Evolutionary conservation across 2,797 vertebrate species (phyloP), one percentile per base, ranked within the genome.

Genomic region (Tachyglossus aculeatus): DNA sequence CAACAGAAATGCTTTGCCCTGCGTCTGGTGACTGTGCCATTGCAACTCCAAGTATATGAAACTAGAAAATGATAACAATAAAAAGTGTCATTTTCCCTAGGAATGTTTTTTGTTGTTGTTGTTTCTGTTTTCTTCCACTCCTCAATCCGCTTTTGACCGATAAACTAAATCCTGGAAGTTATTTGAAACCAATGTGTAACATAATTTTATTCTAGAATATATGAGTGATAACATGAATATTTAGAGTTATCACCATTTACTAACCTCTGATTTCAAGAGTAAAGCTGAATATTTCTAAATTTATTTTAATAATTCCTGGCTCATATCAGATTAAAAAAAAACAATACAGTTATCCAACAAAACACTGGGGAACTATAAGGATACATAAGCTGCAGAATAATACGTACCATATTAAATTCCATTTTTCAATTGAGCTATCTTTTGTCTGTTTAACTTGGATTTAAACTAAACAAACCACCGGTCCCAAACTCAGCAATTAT

Each of bases 381-480:
- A 81, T 80, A 62, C 77, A 67, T 82, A 83, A 88, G 85, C 80
- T 84, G 33, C 65, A 74, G 77, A 57, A 70, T 83, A 86, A 78
- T 74, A 74, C n/a, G 65, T 79, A 85, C 53, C 66, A 77, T 79
- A 87, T 74, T 86, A 80, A 86, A 82, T 86, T 81, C 70, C 78
- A 64, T 82, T 86, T 75, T 86, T 84, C 73, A 85, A 22, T 87
- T 89, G 82, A 76, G 72, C 71, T 85, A 45, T 88, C 59, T 61
- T 82, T 59, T 71, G 51, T 86, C 77, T 91, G 68, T 90, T 91
- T 90, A 77, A 80, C 69, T 92, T 90, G 86, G 80, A 70, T 83
- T 84, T 71, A 64, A 85, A 78, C 45, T 70, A 89, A 88, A 71
- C 40, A 86, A 83, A 67, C 31, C 55, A 47, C 62, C 48, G 64